Evolutionary conservation across 2,888 invertebrate genomes (phyloP).

Genomic region (Caenorhabditis wallacei): DNA sequence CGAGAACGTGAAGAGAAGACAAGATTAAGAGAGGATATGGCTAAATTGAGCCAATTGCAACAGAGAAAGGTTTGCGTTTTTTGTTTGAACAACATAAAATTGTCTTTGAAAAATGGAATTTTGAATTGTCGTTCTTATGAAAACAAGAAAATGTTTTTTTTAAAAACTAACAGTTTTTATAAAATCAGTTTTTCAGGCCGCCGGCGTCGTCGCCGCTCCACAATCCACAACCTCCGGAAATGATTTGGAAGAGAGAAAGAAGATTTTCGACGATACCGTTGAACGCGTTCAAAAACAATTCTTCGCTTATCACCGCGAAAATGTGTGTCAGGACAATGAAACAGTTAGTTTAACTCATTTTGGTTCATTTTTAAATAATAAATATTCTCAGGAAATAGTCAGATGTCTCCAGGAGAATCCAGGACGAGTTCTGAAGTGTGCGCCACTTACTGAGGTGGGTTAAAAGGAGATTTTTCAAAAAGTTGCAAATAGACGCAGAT

Average conservation of each 20-base stretch:
- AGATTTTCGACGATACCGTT: conserved; percentile 81
- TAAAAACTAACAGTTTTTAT: too few relatives aligned
- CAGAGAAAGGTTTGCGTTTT: conserved; percentile 71
- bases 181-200: conserved; percentile 32
- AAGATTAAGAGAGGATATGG: conserved; percentile 76
- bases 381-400: conserved; percentile 74
- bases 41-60: conserved; percentile 77
- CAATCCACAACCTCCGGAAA: conserved; percentile 31
- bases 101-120: too few relatives aligned
- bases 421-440: conserved; percentile 78
- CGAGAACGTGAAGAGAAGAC: conserved; percentile 77
- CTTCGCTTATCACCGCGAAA: conserved; percentile 80
- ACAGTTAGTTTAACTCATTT: conserved; percentile 62
- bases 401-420: conserved; percentile 77
- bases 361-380: neutral
- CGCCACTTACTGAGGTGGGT: conserved; percentile 71
- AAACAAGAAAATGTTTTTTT: too few relatives aligned
- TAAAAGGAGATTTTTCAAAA: neutral
- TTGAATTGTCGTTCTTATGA: too few relatives aligned
- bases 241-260: conserved; percentile 80
- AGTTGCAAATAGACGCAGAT: too few relatives aligned
- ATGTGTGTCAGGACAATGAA: conserved; percentile 80
- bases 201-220: conserved; percentile 9
- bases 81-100: too few relatives aligned
- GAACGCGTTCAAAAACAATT: conserved; percentile 80